Evolutionary conservation across 2,797 vertebrate species (phyloP), one percentile per base, ranked within the genome.

Genomic region (Malurus leucopterus): DNA sequence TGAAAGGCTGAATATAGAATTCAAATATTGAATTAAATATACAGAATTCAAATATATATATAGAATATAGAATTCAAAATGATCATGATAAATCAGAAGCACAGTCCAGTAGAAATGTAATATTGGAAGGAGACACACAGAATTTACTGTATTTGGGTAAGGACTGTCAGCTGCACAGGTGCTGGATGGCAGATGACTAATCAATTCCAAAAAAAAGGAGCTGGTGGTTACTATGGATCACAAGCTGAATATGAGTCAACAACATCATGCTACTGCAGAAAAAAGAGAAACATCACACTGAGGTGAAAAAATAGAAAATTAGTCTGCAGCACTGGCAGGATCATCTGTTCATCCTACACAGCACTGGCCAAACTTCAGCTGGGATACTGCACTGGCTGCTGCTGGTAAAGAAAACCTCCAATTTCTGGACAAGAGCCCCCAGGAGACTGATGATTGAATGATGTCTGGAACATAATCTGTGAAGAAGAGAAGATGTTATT

Each of bases 171-270:
- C 50, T 65, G 57, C 61, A 34, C 58, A 78, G 63, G 49, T 87
- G 57, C 38, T 75, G 76, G 65, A 27, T 58, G 59, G 38, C 47
- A 84, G 80, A 84, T 86, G 63, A 81, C 53, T 89, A 72, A 91
- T 20, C 59, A 53, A 13, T 29, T 72, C 51, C 49, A 67, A 55
- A 83, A 87, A 88, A 91, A 73, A 19, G 40, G 44, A 78, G n/a
- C 34, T 89, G 76, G 47, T 49, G 36, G 47, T 78, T 89, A 50
- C 74, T 79, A n/a, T 13, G 15, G 82, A 94, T 93, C 89, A 92
- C 92, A 93, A 92, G 92, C 70, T 61, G 19, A 88, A 80, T 13
- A 94, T 93, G 89, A 95, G 79, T 93, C 92, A 94, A 91, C 64
- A 92, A 54, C 85, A 91, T 92, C 80, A 86, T 32, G 73, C 41